Evolutionary conservation across 2,888 invertebrate genomes (phyloP), one percentile per base, ranked within the genome.

Genomic region (Caenorhabditis sp.): DNA sequence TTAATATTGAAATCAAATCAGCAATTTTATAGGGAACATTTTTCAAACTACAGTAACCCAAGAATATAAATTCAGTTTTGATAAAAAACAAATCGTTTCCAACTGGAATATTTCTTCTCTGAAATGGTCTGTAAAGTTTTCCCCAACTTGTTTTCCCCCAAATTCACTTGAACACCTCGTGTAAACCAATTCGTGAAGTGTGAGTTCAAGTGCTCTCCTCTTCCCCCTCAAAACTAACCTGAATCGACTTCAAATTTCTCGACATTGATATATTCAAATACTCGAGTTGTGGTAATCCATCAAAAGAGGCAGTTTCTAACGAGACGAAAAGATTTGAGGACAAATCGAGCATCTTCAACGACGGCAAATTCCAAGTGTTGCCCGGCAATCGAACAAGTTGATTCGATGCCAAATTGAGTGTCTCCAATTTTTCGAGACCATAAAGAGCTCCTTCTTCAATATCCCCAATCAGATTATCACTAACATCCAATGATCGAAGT

Each of bases 221-320:
- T 14, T 12, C 31, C n/a, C n/a, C n/a, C n/a, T n/a, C n/a, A n/a
- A n/a, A n/a, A 54, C 65, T 61, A 21, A 79, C 77, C 57, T 79
- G 79, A 50, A 80, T 75, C 0, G 74, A 64, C 27, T 74, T 71
- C 17, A 80, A 57, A 50, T 80, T 80, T 26, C 76, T 62, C 1
- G 77, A 80, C 31, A 62, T 49, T 5, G 77, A 76, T 19, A 80
- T 64, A 50, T 80, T 80, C 31, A 80, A 61, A 51, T 67, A 71
- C 50, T 76, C 65, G 0, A 80, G 70, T 19, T 66, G 26, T 6
- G 77, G 78, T 8, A 80, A 60, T 17, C 71, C 69, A 57, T 80
- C 80, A 36, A 80, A 80, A 17, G 77, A 76, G n/a, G 80, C 80
- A 17, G 80, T 80, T 53, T 80, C 80, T 27, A 80, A 57, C 0